Evolutionary conservation across 2,888 invertebrate species (phyloP), one percentile per base, ranked within the genome.

Genomic region (Ochlodes sylvanus): DNA sequence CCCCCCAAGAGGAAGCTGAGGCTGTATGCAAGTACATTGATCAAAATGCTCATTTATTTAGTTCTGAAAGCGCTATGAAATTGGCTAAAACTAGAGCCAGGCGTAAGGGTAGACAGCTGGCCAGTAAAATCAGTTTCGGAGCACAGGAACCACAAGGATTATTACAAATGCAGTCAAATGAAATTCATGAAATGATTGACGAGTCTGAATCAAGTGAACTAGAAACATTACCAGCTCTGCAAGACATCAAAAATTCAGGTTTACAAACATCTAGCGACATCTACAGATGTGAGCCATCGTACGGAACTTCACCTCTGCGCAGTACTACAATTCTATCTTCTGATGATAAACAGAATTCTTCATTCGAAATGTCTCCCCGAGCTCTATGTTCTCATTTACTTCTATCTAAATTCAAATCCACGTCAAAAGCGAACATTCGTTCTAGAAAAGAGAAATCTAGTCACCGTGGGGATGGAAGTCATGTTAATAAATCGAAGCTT

Each of bases 1-100:
- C 86, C 9, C 87, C 90, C 0, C 83, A 88, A 70, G 85, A 90
- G 68, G 89, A 89, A 75, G 88, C 88, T 0, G 89, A 89, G 66
- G 85, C 85, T 0, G 85, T 91, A 15, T 91, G 90, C 71, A 79
- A 77, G 15, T 90, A 86, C 69, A 90, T 92, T 21, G 90, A 92
- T 62, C 79, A 84, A 64, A 88, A 91, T 72, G 77, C 79, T 9
- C 76, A 87, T 60, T 74, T 87, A 10, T 76, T 85, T 54, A 82
- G 81, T 19, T 86, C 84, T 6, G 77, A 80, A 63, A 85, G 79
- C 41, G 83, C 80, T 2, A 85, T 81, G n/a, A 80, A 84, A 44
- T 10, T 83, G 56, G 87, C 89, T 9, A 91, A 89, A 78, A 79
- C 81, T 1, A 85, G 80, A 69, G 89, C 90, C 10, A 82, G 87